Base-by-base conservation (phyloP, 2,888 invertebrate genomes). In the Nomada fabriciana region DNA sequence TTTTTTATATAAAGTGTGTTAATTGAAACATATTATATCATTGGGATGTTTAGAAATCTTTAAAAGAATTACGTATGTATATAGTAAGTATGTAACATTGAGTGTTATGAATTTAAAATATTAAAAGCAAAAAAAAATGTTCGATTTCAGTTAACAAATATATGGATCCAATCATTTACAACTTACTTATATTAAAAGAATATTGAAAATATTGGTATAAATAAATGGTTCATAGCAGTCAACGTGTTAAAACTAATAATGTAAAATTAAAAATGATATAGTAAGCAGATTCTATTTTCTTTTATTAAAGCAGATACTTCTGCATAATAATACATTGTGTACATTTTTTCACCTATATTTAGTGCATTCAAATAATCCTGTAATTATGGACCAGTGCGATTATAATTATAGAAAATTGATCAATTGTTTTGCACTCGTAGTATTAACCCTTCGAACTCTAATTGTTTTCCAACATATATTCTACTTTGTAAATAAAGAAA, bases 191-290 rank as follows among this genome's bases (percentile, higher is more conserved):
- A 57, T 76, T 7, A 2, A 43, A 64, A 43, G 43, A 29, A 42
- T 13, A 15, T 43, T 47, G 43, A 43, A 72, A 47, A 52, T 52
- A 25, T 42, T 50, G n/a, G 18, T 7, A 42, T 42, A 60, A 23
- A 50, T 65, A 52, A 29, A 36, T 55, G n/a, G 0, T 50, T 68
- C 20, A 1, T 74, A 75, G 76, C 77, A 70, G 23, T 77, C 80
- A 80, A 71, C 80, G 77, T 80, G 80, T 80, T 80, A 80, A 80
- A 77, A 77, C 50, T 78, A 61, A 57, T 71, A 53, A 55, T 70
- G 70, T 77, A 77, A 70, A 55, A 57, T 60, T 61, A 36, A 65
- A 47, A 75, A 63, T 42, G 71, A 52, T 77, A 50, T 61, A 53
- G 29, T 42, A 50, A 42, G n/a, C 55, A 70, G 47, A 61, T 60